A percentile compares a stretch with the other conserved stretches of the same genome.
Conservation (phyloP, 2,113 vertebrate species). For the Amazona guildingii region DNA sequence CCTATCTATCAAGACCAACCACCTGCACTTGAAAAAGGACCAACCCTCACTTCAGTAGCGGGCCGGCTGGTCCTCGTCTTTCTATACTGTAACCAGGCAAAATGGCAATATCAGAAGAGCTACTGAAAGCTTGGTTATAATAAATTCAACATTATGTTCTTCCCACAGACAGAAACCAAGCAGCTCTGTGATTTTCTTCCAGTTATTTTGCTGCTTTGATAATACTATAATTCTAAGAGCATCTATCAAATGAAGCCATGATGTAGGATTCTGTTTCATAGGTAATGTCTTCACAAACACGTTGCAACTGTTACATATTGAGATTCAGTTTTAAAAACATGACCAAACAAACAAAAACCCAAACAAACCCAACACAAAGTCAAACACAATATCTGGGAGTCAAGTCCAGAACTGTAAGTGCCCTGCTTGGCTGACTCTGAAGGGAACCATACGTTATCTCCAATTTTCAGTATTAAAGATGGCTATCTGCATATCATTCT, state of each 20-base stretch:
- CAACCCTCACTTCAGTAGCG: not conserved
- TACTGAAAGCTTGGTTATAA: not conserved
- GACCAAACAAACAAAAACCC: not conserved
- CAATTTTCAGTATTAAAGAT: not conserved
- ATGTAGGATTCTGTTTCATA: not conserved
- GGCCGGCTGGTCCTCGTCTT: not conserved
- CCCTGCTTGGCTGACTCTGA: not conserved
- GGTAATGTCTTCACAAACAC: not conserved
- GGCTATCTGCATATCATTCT: not conserved
- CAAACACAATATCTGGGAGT: not conserved
- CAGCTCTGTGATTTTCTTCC: not conserved
- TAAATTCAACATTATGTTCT: not conserved
- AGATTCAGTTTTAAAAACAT: not conserved
- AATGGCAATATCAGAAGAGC: not conserved
- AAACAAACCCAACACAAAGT: not conserved
- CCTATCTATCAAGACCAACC: not conserved
- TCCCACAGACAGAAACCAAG: not conserved
- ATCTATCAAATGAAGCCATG: not conserved
- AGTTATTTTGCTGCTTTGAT: not conserved
- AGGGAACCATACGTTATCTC: not conserved
- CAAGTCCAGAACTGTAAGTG: not conserved
- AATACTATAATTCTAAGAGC: not conserved
- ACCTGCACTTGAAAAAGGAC: not conserved
- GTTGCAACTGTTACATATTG: fast-evolving
- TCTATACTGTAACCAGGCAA: not conserved